A percentile compares a stretch with the other conserved stretches of the same genome.
Evolutionary conservation across 2,888 invertebrate species (phyloP).

Genomic region (Drosophila antonietae): DNA sequence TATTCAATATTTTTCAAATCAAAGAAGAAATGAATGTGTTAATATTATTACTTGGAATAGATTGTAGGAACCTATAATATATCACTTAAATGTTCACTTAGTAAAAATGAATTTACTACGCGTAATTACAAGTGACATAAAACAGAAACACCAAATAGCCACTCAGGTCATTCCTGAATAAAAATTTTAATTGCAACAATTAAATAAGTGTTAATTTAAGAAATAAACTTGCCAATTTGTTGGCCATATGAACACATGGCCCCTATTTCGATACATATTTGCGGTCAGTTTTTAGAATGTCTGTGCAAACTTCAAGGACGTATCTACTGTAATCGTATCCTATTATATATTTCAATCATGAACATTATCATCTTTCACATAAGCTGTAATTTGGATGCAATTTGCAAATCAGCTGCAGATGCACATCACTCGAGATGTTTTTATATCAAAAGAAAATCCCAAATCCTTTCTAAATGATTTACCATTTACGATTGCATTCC

Average conservation of each 20-base stretch:
- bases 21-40: not conserved
- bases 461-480: conserved; percentile 77
- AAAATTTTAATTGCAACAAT: not conserved
- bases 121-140: not conserved
- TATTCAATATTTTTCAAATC: no score
- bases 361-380: not conserved
- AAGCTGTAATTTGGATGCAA: conserved; percentile 27
- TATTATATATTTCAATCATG: conserved; percentile 12
- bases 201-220: not conserved
- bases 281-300: conserved; percentile 5
- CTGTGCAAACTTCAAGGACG: conserved; percentile 15
- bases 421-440: conserved; percentile 8
- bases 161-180: not conserved
- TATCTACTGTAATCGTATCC: not conserved
- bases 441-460: conserved; percentile 46
- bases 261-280: not conserved
- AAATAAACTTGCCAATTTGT: not conserved
- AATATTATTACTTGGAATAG: not conserved
- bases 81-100: not conserved
- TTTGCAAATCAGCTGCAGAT: conserved; percentile 33
- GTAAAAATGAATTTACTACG: not conserved
- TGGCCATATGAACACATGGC: no score
- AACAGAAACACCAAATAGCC: not conserved
- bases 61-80: not conserved
- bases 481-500: conserved; percentile 45